These are phyloP conservation scores for Drosophila vallismaia DNA, from an alignment of 2,888 invertebrate species.

Conservation along the genomic window DNA sequence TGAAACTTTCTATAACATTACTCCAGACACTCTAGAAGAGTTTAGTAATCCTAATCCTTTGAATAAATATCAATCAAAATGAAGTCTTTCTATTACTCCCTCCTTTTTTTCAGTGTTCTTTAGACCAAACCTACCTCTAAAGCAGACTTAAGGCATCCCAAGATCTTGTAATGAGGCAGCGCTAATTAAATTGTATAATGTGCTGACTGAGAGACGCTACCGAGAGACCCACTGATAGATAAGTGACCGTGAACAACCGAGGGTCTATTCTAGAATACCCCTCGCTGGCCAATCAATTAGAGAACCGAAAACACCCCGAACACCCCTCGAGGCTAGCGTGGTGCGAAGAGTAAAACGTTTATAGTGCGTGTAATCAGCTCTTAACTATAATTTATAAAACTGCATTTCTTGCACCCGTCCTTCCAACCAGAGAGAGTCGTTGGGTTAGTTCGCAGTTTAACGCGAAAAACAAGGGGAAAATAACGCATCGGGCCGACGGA, in stretches of 20 bases:
- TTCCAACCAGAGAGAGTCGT: background rate
- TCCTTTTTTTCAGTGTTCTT: background rate
- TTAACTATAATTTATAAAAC: conserved; percentile 74
- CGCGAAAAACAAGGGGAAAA: conserved; percentile 46
- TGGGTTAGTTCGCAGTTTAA: conserved; percentile 75
- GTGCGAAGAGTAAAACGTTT: conserved; percentile 72
- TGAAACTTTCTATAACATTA: too few relatives aligned
- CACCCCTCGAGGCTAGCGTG: conserved; percentile 30
- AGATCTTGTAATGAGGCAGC: conserved; percentile 42
- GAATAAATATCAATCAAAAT: background rate
- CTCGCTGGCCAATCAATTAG: conserved; percentile 66
- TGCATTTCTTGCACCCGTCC: conserved; percentile 35
- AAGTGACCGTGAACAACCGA: conserved; percentile 64
- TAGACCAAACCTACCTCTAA: background rate
- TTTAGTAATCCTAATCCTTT: background rate
- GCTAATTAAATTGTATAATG: conserved; percentile 73
- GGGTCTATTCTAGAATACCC: conserved; percentile 29
- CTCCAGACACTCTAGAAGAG: too few relatives aligned
- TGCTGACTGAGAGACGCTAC: conserved; percentile 56
- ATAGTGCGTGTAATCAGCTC: conserved; percentile 80
- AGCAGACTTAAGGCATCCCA: background rate
- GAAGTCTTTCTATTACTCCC: background rate
- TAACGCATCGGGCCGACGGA: conserved; percentile 72
- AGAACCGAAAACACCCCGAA: conserved; percentile 30
- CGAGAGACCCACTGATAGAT: conserved; percentile 46